Conservation (phyloP, 2,797 vertebrate species). For the Podarcis siculus region DNA sequence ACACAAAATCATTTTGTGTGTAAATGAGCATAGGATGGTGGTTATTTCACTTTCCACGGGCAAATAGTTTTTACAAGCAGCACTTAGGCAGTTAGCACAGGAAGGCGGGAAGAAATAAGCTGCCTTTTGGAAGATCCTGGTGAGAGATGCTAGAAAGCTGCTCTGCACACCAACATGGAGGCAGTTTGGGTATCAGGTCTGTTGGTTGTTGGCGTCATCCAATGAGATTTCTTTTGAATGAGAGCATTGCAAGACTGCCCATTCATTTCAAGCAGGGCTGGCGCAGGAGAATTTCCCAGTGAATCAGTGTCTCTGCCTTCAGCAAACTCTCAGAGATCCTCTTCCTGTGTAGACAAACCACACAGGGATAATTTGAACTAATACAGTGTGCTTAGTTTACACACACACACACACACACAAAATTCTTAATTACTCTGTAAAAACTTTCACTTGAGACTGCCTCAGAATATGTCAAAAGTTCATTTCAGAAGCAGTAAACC, state of each 20-base stretch:
- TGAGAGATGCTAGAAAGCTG: constrained; percentile 66
- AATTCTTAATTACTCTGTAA: constrained; percentile 33
- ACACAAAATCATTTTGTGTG: constrained; percentile 87
- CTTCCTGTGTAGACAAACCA: constrained; percentile 51
- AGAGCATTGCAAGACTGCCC: neutral
- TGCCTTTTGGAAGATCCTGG: constrained; percentile 66
- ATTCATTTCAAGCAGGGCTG: neutral
- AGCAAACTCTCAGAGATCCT: constrained; percentile 60
- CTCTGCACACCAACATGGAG: constrained; percentile 47
- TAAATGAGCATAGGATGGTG: constrained; percentile 86
- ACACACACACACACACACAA: no score
- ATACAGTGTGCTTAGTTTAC: no score
- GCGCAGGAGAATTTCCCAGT: no score
- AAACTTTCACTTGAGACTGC: constrained; percentile 64
- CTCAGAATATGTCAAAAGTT: constrained; percentile 53
- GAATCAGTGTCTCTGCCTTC: constrained; percentile 44
- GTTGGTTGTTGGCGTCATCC: constrained; percentile 53
- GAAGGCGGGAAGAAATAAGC: constrained; percentile 68
- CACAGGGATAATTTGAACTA: constrained; percentile 42
- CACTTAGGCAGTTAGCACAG: constrained; percentile 70
- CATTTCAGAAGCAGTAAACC: constrained; percentile 57
- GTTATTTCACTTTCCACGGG: constrained; percentile 80
- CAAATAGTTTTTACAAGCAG: constrained; percentile 81
- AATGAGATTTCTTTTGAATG: no score
- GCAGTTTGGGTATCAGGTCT: constrained; percentile 68